A percentile compares a stretch with the other conserved stretches of the same genome.
Conservation (phyloP, 1,140 invertebrate species). For the Cephus cinctus region DNA sequence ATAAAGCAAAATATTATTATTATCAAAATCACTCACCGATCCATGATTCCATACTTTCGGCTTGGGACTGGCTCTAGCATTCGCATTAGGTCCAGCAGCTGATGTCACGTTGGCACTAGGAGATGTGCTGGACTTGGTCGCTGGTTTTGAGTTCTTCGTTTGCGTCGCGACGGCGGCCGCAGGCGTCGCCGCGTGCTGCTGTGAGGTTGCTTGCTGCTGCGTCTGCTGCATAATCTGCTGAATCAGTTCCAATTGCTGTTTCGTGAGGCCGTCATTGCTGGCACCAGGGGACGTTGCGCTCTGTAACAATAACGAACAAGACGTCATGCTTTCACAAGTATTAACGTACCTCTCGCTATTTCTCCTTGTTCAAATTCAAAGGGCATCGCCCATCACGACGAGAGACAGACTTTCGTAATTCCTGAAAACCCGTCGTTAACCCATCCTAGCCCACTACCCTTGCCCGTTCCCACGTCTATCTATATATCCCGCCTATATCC, state of each 20-base stretch:
- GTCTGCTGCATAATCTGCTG: slow-evolving; percentile 79
- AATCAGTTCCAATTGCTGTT: slow-evolving; percentile 73
- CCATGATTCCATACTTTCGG: slow-evolving; percentile 50
- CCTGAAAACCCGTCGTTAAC: too few relatives aligned
- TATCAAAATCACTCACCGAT: slow-evolving; percentile 48
- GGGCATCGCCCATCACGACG: too few relatives aligned
- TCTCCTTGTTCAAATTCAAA: too few relatives aligned
- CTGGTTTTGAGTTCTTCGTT: slow-evolving; percentile 44
- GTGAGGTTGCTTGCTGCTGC: slow-evolving; percentile 30
- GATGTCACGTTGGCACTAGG: slow-evolving; percentile 31
- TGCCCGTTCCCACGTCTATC: too few relatives aligned
- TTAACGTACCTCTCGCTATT: too few relatives aligned
- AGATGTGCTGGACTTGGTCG: slow-evolving; percentile 40
- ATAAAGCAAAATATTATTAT: too few relatives aligned
- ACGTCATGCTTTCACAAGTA: too few relatives aligned
- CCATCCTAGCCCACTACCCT: too few relatives aligned
- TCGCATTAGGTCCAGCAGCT: slow-evolving; percentile 28
- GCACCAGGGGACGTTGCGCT: slow-evolving; percentile 51
- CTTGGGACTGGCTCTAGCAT: slow-evolving; percentile 47
- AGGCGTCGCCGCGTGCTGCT: slow-evolving; percentile 26
- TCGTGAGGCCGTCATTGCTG: slow-evolving; percentile 67
- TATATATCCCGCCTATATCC: too few relatives aligned
- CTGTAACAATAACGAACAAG: too few relatives aligned
- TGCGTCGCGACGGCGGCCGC: slow-evolving; percentile 27
- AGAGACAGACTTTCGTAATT: too few relatives aligned